phyloP scores from a whole-genome alignment of 2,113 vertebrate genomes.

The Phyllostomus discolor region DNA sequence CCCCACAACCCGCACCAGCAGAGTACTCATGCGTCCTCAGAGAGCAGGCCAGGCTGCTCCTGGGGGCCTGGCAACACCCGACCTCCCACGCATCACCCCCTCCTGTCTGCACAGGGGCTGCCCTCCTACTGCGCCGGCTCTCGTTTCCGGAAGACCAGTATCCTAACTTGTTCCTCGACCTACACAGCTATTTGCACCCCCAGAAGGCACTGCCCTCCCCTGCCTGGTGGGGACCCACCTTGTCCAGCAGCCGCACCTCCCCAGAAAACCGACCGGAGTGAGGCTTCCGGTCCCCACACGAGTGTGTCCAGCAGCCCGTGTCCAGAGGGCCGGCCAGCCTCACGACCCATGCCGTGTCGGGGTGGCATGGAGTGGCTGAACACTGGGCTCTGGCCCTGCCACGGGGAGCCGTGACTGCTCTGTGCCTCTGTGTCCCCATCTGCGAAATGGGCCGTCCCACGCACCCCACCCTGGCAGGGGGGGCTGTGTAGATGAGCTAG shows the following conservation, averaged over 20 bases:
- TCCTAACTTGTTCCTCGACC: background rate
- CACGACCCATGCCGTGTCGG: fast-evolving
- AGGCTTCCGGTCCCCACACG: background rate
- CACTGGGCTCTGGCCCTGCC: background rate
- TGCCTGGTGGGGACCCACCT: background rate
- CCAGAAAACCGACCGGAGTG: background rate
- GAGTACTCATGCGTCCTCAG: background rate
- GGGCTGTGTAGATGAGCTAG: too few species aligned
- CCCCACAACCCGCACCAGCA: background rate
- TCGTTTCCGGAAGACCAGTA: background rate
- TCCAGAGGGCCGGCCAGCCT: background rate
- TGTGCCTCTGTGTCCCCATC: background rate
- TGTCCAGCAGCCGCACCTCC: background rate
- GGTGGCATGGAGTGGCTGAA: background rate
- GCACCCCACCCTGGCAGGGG: too few species aligned
- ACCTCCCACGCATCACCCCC: background rate
- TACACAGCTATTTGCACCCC: background rate
- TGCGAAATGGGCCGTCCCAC: background rate
- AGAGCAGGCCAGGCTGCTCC: background rate
- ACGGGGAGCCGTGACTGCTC: fast-evolving
- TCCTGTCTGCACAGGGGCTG: background rate
- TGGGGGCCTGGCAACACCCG: background rate
- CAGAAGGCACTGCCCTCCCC: background rate
- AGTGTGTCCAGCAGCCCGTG: fast-evolving
- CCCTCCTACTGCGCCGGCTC: background rate